phyloP scores from a whole-genome alignment of 2,888 invertebrate genomes.

The Caenorhabditis panamensis region DNA sequence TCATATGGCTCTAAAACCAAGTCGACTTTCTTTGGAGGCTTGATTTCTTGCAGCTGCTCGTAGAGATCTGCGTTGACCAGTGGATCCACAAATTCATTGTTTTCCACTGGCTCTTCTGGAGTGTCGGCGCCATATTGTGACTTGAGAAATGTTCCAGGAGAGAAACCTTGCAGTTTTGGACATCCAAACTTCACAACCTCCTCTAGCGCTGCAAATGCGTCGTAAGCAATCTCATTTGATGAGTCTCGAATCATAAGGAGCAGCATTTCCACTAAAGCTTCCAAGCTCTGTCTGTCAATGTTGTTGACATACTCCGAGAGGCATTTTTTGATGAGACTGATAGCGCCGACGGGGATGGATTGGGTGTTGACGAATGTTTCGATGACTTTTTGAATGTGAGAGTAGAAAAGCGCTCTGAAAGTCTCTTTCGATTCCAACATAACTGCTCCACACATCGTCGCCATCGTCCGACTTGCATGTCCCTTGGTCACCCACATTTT shows the following conservation, averaged over 20 bases:
- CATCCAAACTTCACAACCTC: constrained; percentile 16
- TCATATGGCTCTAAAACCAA: constrained; percentile 18
- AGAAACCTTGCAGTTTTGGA: background rate
- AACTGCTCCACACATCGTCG: constrained; percentile 25
- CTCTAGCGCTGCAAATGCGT: constrained; percentile 43
- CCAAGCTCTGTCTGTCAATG: constrained; percentile 10
- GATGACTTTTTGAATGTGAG: constrained; percentile 34
- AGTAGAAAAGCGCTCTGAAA: constrained; percentile 20
- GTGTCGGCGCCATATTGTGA: background rate
- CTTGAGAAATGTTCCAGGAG: constrained; percentile 10
- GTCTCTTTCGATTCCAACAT: constrained; percentile 28
- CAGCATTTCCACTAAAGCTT: constrained; percentile 40
- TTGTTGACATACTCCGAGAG: constrained; percentile 2
- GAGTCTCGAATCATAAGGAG: constrained; percentile 42
- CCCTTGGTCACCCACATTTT: constrained; percentile 43
- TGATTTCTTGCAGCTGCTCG: constrained; percentile 47
- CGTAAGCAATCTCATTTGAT: constrained; percentile 49
- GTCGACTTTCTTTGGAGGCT: constrained; percentile 33
- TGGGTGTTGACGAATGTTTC: constrained; percentile 26
- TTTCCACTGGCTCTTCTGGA: constrained; percentile 20
- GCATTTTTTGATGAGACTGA: constrained; percentile 40
- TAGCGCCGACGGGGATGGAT: constrained; percentile 27
- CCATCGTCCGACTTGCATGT: constrained; percentile 41
- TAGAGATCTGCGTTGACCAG: constrained; percentile 40
- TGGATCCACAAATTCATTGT: constrained; percentile 45